Evolutionary conservation across 2,797 vertebrate genomes (phyloP).

Genomic region (Setipinna tenuifilis): DNA sequence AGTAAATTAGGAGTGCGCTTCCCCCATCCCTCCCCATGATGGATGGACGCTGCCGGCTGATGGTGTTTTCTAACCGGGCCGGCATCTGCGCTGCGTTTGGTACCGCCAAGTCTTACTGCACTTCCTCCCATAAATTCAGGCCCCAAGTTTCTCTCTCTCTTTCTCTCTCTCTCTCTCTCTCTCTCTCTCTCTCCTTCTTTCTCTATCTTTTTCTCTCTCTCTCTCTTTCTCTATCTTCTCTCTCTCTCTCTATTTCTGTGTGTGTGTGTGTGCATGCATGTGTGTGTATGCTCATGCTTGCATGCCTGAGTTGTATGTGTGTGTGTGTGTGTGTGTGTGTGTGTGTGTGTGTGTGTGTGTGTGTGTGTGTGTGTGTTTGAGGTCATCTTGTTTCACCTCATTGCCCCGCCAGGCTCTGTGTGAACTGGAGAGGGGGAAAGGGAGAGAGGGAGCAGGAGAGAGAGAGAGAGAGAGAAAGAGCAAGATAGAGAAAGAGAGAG

Average conservation of each 20-base stretch:
- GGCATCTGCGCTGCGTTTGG: slow-evolving; percentile 61
- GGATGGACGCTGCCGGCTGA: slow-evolving; percentile 64
- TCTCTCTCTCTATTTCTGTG: background rate
- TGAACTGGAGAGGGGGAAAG: background rate
- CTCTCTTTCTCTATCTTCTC: background rate
- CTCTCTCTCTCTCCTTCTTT: no score
- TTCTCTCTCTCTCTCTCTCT: no score
- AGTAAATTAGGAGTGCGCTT: slow-evolving; percentile 72
- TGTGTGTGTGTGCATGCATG: background rate
- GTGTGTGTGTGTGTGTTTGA: slow-evolving; percentile 54
- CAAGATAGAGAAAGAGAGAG: background rate
- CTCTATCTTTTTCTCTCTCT: no score
- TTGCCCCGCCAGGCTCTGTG: slow-evolving; percentile 44
- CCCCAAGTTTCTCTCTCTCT: background rate
- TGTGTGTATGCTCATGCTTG: background rate
- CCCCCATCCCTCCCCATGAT: slow-evolving; percentile 63
- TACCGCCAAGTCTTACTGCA: slow-evolving; percentile 57
- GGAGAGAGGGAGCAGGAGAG: no score
- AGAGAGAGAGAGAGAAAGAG: no score
- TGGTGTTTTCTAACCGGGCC: slow-evolving; percentile 65
- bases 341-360: background rate
- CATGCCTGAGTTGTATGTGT: background rate
- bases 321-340: background rate
- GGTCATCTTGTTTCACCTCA: slow-evolving; percentile 57
- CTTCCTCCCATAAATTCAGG: slow-evolving; percentile 68